Evolutionary conservation across 1,140 invertebrate genomes (phyloP).

Genomic region (Polyergus mexicanus): DNA sequence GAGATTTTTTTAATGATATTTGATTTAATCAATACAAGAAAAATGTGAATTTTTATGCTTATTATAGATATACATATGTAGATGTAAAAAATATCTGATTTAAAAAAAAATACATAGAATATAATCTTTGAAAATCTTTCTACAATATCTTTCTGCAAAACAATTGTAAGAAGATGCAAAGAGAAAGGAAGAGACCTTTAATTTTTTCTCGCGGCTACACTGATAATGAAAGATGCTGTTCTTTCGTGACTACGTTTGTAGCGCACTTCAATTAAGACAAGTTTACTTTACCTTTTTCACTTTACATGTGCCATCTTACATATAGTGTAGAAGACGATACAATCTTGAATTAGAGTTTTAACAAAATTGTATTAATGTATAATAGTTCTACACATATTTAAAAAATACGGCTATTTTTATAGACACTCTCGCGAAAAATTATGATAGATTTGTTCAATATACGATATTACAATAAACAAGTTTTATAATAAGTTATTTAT

Average conservation of each 20-base stretch:
- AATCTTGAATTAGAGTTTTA: neutral
- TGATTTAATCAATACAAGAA: neutral
- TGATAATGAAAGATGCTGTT: constrained; percentile 44
- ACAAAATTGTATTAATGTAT: neutral
- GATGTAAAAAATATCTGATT: too few relatives aligned
- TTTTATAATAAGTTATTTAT: neutral
- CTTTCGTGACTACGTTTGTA: neutral
- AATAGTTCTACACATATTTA: neutral
- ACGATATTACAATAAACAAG: neutral
- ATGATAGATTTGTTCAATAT: neutral
- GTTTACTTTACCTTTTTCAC: constrained; percentile 23
- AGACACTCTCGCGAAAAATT: neutral
- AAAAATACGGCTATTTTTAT: neutral
- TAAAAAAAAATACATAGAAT: constrained; percentile 12
- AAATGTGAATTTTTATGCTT: neutral
- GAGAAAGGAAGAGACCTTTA: constrained; percentile 14
- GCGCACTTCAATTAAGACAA: constrained; percentile 49
- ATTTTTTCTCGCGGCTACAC: constrained; percentile 37
- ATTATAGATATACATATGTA: too few relatives aligned
- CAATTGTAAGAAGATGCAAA: constrained; percentile 19
- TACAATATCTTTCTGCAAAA: neutral
- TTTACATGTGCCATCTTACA: constrained; percentile 11
- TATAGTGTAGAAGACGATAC: neutral
- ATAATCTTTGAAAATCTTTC: neutral
- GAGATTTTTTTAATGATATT: neutral